phyloP scores from a whole-genome alignment of 2,797 vertebrate species.

The Morelia viridis region DNA sequence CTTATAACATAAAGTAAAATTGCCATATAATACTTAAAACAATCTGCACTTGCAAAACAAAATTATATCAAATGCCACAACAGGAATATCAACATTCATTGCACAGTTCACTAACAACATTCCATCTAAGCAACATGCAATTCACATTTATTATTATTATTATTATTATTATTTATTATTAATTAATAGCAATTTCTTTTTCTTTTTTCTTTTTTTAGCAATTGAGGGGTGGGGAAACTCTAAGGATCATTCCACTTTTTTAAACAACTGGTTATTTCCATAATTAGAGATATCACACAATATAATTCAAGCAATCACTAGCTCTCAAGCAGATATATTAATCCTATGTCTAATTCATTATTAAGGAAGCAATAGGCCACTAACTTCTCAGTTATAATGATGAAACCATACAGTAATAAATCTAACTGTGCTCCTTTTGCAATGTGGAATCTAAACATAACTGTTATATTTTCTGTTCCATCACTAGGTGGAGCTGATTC shows the following conservation, averaged over 20 bases:
- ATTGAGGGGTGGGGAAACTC: not conserved
- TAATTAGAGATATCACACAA: not conserved
- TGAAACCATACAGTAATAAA: not conserved
- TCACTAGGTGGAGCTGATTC: conserved; percentile 75
- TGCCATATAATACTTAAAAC: not conserved
- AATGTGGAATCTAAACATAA: not conserved
- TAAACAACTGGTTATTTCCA: not conserved
- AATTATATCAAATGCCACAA: not conserved
- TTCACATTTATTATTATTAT: not conserved
- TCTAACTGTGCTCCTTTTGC: not conserved
- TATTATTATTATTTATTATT: not conserved
- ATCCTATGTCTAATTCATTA: not conserved
- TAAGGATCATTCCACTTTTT: not conserved
- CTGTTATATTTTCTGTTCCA: conserved; percentile 9
- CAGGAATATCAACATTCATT: not conserved
- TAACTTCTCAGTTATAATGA: not conserved
- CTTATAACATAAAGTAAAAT: not conserved
- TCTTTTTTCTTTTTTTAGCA: not conserved
- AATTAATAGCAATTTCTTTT: not conserved
- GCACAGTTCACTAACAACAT: not conserved
- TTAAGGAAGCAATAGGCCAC: not conserved
- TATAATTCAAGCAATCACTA: not conserved
- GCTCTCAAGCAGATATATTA: not conserved
- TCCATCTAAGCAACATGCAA: not conserved
- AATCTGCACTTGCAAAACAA: not conserved